These are phyloP conservation scores for Columba guinea DNA, from an alignment of 2,797 vertebrate genomes.

Conservation along the genomic window DNA sequence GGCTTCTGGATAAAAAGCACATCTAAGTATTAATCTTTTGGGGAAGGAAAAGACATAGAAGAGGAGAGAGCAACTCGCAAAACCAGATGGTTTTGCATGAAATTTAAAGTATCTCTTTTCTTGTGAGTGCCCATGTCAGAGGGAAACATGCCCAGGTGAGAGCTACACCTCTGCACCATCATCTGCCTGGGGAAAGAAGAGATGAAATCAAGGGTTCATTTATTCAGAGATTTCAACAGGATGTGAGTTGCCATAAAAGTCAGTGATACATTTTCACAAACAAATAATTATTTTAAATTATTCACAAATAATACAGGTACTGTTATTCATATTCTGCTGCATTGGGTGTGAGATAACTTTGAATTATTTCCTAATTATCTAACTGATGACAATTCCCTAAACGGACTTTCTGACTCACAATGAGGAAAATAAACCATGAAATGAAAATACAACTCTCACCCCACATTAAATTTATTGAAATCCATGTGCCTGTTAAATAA, in stretches of 20 bases:
- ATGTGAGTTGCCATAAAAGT: background rate
- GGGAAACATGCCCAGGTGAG: background rate
- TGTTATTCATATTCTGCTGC: background rate
- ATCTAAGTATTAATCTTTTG: background rate
- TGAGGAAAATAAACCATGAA: slow-evolving; percentile 23
- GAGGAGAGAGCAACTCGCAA: background rate
- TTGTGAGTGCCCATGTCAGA: rapidly evolving
- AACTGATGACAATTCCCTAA: background rate
- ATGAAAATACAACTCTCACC: background rate
- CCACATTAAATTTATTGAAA: background rate
- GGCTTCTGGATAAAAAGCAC: background rate
- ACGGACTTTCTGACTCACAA: background rate
- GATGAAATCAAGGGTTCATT: background rate
- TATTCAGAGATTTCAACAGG: background rate
- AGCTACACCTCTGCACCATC: background rate
- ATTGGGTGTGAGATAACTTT: background rate
- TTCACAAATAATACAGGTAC: background rate
- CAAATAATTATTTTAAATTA: background rate
- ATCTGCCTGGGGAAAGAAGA: background rate
- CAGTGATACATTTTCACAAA: background rate
- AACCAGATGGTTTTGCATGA: background rate
- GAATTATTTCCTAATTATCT: background rate
- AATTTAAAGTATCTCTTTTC: background rate
- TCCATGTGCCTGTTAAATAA: background rate
- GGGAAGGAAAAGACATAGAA: background rate